phyloP scores from a whole-genome alignment of 2,888 invertebrate species.

The Luperina nickerlii region DNA sequence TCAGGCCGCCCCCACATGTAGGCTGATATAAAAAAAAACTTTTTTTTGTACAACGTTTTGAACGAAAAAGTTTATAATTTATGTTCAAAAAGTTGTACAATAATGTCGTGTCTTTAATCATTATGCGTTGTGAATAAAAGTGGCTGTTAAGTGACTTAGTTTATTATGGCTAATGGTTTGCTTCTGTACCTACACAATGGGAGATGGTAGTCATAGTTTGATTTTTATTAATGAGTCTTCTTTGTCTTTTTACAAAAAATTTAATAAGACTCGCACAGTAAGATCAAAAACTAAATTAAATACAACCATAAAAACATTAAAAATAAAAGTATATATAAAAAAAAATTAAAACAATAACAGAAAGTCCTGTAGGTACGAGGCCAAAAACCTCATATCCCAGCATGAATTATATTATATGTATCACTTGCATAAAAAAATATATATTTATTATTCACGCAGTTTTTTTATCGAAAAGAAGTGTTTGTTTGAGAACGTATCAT shows the following conservation, averaged over 20 bases:
- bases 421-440: too few relatives aligned
- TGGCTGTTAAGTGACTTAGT: slow-evolving; percentile 29
- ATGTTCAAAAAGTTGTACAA: slow-evolving; percentile 61
- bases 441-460: too few relatives aligned
- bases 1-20: slow-evolving; percentile 79
- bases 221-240: slow-evolving; percentile 17
- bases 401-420: too few relatives aligned
- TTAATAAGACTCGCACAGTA: background rate
- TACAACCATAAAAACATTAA: background rate
- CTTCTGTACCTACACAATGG: slow-evolving; percentile 14
- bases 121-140: slow-evolving; percentile 57
- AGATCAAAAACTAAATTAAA: background rate
- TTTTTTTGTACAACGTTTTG: slow-evolving; percentile 67
- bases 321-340: background rate
- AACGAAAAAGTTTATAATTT: slow-evolving; percentile 74
- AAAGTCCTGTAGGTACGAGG: too few relatives aligned
- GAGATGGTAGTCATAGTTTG: background rate
- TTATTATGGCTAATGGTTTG: slow-evolving; percentile 32
- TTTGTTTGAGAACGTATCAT: too few relatives aligned
- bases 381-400: too few relatives aligned
- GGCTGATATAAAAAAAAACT: slow-evolving; percentile 70
- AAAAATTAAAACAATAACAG: background rate
- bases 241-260: background rate
- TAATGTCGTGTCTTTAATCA: slow-evolving; percentile 58
- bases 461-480: too few relatives aligned